These are phyloP conservation scores for Sminthurides aquaticus DNA, from an alignment of 2,888 invertebrate species.

Conservation along the genomic window DNA sequence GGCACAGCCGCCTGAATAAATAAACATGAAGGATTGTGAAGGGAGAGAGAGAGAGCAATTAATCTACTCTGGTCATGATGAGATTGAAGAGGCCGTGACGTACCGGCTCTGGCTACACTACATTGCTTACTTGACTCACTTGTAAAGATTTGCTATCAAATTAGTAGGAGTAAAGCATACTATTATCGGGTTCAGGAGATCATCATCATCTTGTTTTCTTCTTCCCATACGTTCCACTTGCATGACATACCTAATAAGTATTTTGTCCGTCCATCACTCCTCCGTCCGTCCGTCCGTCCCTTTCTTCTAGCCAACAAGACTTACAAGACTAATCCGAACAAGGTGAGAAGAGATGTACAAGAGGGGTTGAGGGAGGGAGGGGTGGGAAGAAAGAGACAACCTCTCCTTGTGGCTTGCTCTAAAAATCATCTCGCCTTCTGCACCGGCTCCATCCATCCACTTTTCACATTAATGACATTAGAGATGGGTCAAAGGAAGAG, in stretches of 20 bases:
- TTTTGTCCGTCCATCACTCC: neutral
- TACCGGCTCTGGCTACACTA: no score
- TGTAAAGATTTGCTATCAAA: neutral
- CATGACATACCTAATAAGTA: neutral
- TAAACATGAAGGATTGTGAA: constrained; percentile 22
- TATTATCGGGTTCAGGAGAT: neutral
- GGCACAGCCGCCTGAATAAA: constrained; percentile 26
- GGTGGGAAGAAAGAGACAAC: no score
- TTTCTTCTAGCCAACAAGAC: no score
- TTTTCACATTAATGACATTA: neutral
- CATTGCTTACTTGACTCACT: no score
- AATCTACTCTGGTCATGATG: constrained; percentile 16
- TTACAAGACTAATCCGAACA: no score
- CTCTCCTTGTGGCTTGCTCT: no score
- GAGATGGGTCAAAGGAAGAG: neutral
- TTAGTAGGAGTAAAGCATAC: neutral
- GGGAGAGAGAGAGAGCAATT: constrained; percentile 21
- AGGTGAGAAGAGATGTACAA: no score
- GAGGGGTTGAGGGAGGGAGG: no score
- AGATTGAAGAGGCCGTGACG: neutral
- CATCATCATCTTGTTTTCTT: neutral
- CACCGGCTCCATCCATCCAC: no score
- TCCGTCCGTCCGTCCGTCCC: no score
- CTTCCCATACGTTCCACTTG: neutral
- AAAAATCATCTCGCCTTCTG: no score